A percentile compares a stretch with the other conserved stretches of the same genome.
These are phyloP conservation scores for Oeneis ivallda DNA, from an alignment of 2,888 invertebrate genomes.

Conservation along the genomic window DNA sequence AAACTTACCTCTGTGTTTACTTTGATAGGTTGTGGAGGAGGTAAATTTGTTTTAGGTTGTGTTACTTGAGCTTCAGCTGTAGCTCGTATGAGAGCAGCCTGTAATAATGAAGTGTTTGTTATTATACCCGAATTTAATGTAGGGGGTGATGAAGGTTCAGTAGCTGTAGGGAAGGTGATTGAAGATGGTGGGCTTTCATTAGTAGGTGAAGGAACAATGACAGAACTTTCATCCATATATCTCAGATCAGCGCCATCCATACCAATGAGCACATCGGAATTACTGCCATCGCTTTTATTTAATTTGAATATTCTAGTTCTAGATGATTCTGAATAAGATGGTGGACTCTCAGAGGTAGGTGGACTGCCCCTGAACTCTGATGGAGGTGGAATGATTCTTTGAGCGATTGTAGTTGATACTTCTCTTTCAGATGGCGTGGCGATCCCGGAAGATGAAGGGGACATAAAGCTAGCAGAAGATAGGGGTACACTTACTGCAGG, in stretches of 20 bases:
- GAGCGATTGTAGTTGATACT: constrained; percentile 79
- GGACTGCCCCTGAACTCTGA: constrained; percentile 87
- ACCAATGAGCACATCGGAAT: constrained; percentile 89
- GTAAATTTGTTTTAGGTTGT: constrained; percentile 68
- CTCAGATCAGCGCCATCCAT: constrained; percentile 93
- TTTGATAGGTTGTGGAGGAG: constrained; percentile 78
- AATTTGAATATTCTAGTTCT: constrained; percentile 79
- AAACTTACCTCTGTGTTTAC: constrained; percentile 87
- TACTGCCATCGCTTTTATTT: constrained; percentile 81
- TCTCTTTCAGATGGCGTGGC: constrained; percentile 73
- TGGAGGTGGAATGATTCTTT: constrained; percentile 88
- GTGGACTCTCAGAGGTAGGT: constrained; percentile 83
- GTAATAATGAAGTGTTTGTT: constrained; percentile 85
- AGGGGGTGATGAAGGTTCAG: constrained; percentile 84
- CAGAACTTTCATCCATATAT: constrained; percentile 95
- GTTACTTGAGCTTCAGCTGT: constrained; percentile 80
- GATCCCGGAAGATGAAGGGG: constrained; percentile 69
- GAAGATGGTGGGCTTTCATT: constrained; percentile 89
- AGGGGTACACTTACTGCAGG: constrained; percentile 60
- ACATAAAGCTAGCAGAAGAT: constrained; percentile 62
- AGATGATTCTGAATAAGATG: constrained; percentile 79
- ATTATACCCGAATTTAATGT: constrained; percentile 72
- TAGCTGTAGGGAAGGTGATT: constrained; percentile 81
- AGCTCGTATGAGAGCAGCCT: constrained; percentile 87
- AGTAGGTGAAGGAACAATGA: constrained; percentile 89